phyloP scores from a whole-genome alignment of 2,888 invertebrate species.

The Prenolepis imparis region DNA sequence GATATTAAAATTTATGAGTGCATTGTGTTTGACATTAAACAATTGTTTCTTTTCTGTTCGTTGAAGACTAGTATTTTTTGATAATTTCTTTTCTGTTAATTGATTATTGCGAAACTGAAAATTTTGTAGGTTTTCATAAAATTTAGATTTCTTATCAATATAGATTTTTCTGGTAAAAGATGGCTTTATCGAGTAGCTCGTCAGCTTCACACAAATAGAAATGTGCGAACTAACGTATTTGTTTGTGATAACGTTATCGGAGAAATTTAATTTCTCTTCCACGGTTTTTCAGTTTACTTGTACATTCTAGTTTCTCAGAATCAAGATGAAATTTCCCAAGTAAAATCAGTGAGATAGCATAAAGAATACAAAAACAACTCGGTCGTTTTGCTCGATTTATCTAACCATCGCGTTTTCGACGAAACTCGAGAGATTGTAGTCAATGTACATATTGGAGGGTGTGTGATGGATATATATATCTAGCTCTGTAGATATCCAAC shows the following conservation, averaged over 20 bases:
- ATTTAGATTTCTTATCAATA: not conserved
- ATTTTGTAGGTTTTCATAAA: not conserved
- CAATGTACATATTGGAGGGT: constrained; percentile 25
- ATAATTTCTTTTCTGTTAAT: not conserved
- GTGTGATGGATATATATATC: constrained; percentile 24
- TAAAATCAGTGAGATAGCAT: not conserved
- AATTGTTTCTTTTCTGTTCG: not conserved
- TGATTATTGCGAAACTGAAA: not conserved
- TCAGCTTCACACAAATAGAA: not conserved
- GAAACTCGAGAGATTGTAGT: constrained; percentile 43
- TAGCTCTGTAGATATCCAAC: constrained; percentile 56
- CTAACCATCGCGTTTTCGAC: constrained; percentile 36
- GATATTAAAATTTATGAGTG: not conserved
- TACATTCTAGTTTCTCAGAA: not conserved
- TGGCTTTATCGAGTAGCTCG: constrained; percentile 8
- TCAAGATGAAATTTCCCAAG: constrained; percentile 41
- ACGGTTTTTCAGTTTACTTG: constrained; percentile 11
- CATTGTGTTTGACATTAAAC: not conserved
- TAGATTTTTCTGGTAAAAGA: not conserved
- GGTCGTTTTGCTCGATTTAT: constrained; percentile 30
- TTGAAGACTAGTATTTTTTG: not conserved
- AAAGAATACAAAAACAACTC: constrained; percentile 1
- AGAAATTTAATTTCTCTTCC: constrained; percentile 44
- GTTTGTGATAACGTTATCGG: constrained; percentile 29
- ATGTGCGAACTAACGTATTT: constrained; percentile 22